These are phyloP conservation scores for Parazoanthus darwini DNA, from an alignment of 92 coral and sea anemone genomes.

Conservation along the genomic window DNA sequence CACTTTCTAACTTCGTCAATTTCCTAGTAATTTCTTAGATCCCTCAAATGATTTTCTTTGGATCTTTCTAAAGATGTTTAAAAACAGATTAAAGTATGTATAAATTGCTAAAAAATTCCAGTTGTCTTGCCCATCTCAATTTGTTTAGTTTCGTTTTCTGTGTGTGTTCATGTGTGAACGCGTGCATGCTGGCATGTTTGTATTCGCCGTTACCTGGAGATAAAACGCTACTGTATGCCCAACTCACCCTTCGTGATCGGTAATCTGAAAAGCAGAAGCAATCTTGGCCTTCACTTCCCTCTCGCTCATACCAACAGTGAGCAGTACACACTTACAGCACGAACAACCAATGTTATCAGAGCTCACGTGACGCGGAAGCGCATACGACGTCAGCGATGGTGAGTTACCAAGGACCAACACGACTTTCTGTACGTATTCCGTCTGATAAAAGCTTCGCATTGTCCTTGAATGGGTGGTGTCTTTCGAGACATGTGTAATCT, in stretches of 20 bases:
- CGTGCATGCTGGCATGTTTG: background rate
- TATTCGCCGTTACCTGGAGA: background rate
- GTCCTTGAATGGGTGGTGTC: background rate
- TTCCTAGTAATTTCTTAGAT: no score
- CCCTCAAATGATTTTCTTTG: no score
- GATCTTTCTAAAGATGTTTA: no score
- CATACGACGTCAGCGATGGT: background rate
- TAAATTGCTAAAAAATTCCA: no score
- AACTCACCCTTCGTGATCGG: conserved; percentile 29
- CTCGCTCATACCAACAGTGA: conserved; percentile 26
- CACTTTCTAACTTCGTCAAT: no score
- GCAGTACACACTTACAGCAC: conserved; percentile 17
- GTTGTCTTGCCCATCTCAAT: no score
- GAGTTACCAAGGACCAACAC: conserved; percentile 1
- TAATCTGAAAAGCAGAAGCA: conserved; percentile 8
- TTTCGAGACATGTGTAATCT: background rate
- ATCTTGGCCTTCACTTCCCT: conserved; percentile 16
- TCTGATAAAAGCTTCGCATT: background rate
- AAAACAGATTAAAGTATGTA: no score
- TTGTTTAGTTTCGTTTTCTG: no score
- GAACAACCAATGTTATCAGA: background rate
- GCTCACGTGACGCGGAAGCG: conserved; percentile 13
- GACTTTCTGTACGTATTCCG: conserved; percentile 23
- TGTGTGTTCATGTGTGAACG: background rate
- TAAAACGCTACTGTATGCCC: background rate